These are phyloP conservation scores for Rhopalosiphum nymphaeae DNA, from an alignment of 2,888 invertebrate genomes.

Conservation along the genomic window DNA sequence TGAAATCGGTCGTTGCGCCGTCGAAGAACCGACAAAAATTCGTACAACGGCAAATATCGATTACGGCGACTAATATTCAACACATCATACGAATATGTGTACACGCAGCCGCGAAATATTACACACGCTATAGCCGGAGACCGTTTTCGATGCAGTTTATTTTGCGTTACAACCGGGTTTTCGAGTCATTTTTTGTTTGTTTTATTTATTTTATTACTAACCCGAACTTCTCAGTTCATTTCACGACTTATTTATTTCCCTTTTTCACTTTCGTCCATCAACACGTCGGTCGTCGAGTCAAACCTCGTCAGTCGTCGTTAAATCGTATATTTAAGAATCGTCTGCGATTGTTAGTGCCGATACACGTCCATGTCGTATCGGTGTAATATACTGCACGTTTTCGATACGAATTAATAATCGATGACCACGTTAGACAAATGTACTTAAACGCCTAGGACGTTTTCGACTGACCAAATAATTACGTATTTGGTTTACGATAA, in stretches of 20 bases:
- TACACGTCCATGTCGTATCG: background rate
- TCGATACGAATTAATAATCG: background rate
- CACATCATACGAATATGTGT: background rate
- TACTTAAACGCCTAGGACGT: background rate
- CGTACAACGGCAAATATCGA: background rate
- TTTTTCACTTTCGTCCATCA: background rate
- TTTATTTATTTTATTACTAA: background rate
- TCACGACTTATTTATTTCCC: background rate
- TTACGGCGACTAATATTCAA: constrained; percentile 1
- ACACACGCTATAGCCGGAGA: background rate
- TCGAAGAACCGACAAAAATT: background rate
- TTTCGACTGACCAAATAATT: background rate
- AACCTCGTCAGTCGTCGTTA: background rate
- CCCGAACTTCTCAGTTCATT: background rate
- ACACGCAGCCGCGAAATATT: constrained; percentile 4
- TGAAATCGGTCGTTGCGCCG: background rate
- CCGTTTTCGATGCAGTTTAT: background rate
- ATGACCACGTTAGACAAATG: background rate
- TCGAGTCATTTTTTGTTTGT: background rate
- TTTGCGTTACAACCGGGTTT: background rate
- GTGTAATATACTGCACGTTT: background rate
- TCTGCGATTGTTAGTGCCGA: background rate
- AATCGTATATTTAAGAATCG: background rate
- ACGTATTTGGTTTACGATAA: background rate
- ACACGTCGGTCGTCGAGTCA: background rate